These are phyloP conservation scores for Acrobeloides nanus DNA, from an alignment of 2,888 invertebrate species.

Conservation along the genomic window DNA sequence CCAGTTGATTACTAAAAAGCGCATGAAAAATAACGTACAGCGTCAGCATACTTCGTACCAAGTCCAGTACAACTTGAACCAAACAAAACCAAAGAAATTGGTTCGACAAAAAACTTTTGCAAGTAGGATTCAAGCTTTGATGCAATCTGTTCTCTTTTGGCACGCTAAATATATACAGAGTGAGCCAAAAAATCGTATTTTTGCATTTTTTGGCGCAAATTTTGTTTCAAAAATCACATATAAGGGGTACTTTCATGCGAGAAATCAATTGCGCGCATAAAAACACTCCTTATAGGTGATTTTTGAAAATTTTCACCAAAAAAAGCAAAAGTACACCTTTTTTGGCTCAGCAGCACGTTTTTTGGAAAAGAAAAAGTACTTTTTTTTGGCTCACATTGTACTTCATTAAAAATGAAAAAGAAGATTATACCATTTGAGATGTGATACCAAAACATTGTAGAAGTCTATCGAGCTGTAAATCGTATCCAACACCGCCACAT, in stretches of 20 bases:
- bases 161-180: constrained; percentile 18
- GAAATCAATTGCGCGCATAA: too few species aligned
- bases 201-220: too few species aligned
- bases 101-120: constrained; percentile 11
- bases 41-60: constrained; percentile 16
- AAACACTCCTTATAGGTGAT: too few species aligned
- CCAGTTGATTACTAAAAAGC: background rate
- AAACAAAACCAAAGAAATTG: constrained; percentile 11
- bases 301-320: too few species aligned
- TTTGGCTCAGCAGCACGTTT: too few species aligned
- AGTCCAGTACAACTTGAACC: constrained; percentile 20
- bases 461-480: constrained; percentile 6
- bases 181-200: too few species aligned
- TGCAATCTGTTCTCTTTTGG: constrained; percentile 11
- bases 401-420: background rate
- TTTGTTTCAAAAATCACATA: too few species aligned
- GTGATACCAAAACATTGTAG: constrained; percentile 2
- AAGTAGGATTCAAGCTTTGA: constrained; percentile 6
- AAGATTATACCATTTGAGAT: constrained; percentile 1
- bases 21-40: constrained; percentile 8
- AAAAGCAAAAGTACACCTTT: too few species aligned
- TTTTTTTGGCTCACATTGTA: too few species aligned
- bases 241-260: too few species aligned
- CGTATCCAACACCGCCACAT: background rate
- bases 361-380: too few species aligned